Percentiles rank a stretch among this genome's conserved stretches.
Evolutionary conservation across 2,797 vertebrate genomes (phyloP).

Genomic region (Toxotes lorentzi): DNA sequence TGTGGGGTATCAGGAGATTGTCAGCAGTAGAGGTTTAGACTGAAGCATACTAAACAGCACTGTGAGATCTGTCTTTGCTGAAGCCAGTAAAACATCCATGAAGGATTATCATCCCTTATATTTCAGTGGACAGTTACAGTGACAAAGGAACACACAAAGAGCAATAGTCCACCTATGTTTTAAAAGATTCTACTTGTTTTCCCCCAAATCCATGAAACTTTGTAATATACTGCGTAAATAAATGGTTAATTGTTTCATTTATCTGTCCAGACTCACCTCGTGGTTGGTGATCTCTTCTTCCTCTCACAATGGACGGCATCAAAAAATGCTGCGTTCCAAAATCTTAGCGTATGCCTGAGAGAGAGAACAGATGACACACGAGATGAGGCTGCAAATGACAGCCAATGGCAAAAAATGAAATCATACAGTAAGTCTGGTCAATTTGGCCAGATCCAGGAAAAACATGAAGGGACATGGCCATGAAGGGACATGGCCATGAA

Average conservation of each 20-base stretch:
- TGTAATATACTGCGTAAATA: not conserved
- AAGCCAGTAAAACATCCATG: conserved; percentile 1
- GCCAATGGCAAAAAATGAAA: not conserved
- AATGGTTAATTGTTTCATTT: not conserved
- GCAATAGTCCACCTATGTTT: not conserved
- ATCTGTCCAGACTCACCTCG: conserved; percentile 84
- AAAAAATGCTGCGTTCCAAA: conserved; percentile 98
- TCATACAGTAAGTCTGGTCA: not conserved
- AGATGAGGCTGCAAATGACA: not conserved
- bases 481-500: no score
- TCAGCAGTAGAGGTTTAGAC: conserved; percentile 13
- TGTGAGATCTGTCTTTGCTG: conserved; percentile 9
- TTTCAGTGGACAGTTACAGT: not conserved
- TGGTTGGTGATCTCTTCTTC: conserved; percentile 96
- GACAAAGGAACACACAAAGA: conserved; percentile 2
- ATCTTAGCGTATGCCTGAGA: conserved; percentile 93
- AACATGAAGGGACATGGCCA: not conserved
- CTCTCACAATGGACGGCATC: conserved; percentile 98
- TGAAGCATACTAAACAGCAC: conserved; percentile 5
- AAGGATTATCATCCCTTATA: not conserved
- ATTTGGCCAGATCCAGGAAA: not conserved
- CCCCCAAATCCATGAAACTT: not conserved
- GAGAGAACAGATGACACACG: conserved; percentile 7
- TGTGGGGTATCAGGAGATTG: conserved; percentile 20
- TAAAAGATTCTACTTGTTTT: not conserved